These are phyloP conservation scores for Salmo trutta DNA, from an alignment of 2,797 vertebrate species.

Conservation along the genomic window DNA sequence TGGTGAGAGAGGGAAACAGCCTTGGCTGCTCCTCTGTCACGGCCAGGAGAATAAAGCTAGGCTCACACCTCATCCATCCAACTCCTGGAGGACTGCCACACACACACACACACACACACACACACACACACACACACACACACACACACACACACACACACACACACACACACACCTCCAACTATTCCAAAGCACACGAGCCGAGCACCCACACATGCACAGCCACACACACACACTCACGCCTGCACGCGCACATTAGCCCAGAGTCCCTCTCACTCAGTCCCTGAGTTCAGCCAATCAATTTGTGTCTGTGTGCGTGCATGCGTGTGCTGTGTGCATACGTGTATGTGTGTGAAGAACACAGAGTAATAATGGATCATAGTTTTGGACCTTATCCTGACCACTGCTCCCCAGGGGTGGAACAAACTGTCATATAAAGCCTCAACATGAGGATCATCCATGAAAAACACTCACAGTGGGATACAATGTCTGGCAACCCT, in stretches of 20 bases:
- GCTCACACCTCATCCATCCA: conserved; percentile 60
- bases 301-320: conserved; percentile 1
- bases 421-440: conserved; percentile 33
- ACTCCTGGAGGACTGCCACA: conserved; percentile 26
- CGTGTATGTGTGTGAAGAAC: neutral
- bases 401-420: conserved; percentile 42
- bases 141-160: too few species aligned
- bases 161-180: conserved; percentile 49
- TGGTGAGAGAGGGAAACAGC: conserved; percentile 5
- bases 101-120: conserved; percentile 32
- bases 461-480: conserved; percentile 26
- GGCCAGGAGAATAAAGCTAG: conserved; percentile 45
- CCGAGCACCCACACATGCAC: neutral
- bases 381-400: conserved; percentile 16
- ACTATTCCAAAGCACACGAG: conserved; percentile 5
- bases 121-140: conserved; percentile 45
- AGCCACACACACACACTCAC: neutral
- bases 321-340: too few species aligned
- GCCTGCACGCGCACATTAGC: neutral
- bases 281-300: conserved; percentile 1
- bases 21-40: conserved; percentile 49
- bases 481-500: conserved; percentile 56
- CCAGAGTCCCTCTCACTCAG: neutral
- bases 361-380: conserved; percentile 18
- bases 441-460: conserved; percentile 24